Evolutionary conservation across 2,113 vertebrate species (phyloP).

Genomic region (Lycocorax pyrrhopterus): DNA sequence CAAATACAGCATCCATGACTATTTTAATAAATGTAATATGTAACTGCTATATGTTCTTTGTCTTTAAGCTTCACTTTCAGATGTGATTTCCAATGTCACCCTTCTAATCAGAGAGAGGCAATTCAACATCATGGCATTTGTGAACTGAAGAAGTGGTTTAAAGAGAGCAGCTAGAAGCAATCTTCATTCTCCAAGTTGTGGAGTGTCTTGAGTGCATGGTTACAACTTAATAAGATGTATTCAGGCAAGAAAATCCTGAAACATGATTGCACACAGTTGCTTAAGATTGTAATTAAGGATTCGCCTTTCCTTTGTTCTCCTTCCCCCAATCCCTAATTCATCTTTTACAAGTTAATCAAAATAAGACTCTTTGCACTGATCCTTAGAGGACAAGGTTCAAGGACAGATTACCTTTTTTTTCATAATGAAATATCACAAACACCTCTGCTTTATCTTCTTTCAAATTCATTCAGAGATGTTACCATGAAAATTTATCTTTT

Average conservation of each 20-base stretch:
- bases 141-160: slow-evolving; percentile 14
- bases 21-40: background rate
- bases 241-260: slow-evolving; percentile 51
- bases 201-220: background rate
- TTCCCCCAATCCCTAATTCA: slow-evolving; percentile 22
- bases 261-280: slow-evolving; percentile 40
- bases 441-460: background rate
- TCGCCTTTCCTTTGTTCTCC: slow-evolving; percentile 18
- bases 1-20: background rate
- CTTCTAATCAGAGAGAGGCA: background rate
- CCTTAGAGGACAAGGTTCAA: slow-evolving; percentile 23
- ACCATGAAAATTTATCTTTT: background rate
- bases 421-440: background rate
- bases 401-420: background rate
- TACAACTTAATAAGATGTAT: slow-evolving; percentile 45
- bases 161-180: slow-evolving; percentile 1
- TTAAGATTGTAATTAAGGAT: slow-evolving; percentile 47
- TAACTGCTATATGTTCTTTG: background rate
- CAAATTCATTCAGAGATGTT: background rate
- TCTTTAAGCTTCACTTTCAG: slow-evolving; percentile 1
- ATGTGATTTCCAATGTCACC: background rate
- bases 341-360: slow-evolving; percentile 49
- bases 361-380: slow-evolving; percentile 35
- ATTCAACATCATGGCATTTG: background rate
- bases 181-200: background rate